These are phyloP conservation scores for Cordilura impudica DNA, from an alignment of 2,888 invertebrate species.

Conservation along the genomic window DNA sequence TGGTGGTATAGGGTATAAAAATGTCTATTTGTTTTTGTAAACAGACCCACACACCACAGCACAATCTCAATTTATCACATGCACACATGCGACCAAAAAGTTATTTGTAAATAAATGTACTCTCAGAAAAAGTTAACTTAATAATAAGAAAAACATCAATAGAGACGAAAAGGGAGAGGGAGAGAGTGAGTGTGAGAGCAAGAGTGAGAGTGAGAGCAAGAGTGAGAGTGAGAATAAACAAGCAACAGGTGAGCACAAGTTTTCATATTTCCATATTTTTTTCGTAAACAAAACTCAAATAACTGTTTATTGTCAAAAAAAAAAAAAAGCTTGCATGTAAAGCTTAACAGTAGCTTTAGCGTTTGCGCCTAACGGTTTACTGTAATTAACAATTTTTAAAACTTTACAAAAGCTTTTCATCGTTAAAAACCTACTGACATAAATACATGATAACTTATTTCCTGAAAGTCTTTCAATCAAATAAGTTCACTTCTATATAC, in stretches of 20 bases:
- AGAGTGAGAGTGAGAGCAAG: too few species aligned
- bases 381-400: conserved; percentile 22
- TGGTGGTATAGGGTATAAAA: too few species aligned
- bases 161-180: too few species aligned
- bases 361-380: conserved; percentile 44
- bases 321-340: conserved; percentile 16
- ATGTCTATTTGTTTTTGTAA: conserved; percentile 14
- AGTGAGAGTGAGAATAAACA: neutral
- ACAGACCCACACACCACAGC: neutral
- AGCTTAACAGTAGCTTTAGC: conserved; percentile 36
- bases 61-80: neutral
- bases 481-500: conserved; percentile 33
- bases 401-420: conserved; percentile 29
- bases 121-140: neutral
- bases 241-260: conserved; percentile 26
- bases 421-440: conserved; percentile 45
- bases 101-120: neutral
- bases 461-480: conserved; percentile 31
- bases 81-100: neutral
- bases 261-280: conserved; percentile 20
- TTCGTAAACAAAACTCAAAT: conserved; percentile 8
- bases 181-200: too few species aligned
- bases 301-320: neutral
- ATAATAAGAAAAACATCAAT: too few species aligned
- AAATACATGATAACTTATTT: conserved; percentile 35